Percentiles rank a stretch among this genome's conserved stretches.
Conservation (phyloP, 2,797 vertebrate genomes). For the Periparus ater region DNA sequence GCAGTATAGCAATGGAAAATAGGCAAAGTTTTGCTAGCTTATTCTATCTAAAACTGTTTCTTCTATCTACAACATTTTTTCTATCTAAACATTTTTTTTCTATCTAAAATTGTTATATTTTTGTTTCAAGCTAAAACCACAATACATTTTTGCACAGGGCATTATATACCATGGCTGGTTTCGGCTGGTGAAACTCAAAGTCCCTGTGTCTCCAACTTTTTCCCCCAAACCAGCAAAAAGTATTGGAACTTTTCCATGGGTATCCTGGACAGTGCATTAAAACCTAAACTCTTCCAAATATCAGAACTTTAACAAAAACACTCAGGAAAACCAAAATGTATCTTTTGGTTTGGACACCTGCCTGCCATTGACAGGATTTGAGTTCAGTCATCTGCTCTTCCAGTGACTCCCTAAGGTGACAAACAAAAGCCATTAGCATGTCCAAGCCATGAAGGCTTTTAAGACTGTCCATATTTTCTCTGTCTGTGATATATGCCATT, state of each 20-base stretch:
- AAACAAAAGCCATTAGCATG: neutral
- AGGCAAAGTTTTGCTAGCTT: neutral
- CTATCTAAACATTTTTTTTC: neutral
- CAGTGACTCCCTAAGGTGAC: neutral
- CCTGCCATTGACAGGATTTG: neutral
- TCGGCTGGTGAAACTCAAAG: neutral
- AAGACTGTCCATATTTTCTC: neutral
- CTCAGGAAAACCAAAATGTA: neutral
- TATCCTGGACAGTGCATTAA: neutral
- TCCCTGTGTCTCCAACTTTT: neutral
- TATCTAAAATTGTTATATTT: neutral
- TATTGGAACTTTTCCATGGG: neutral
- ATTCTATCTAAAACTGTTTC: neutral
- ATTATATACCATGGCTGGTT: neutral
- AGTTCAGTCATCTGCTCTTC: neutral
- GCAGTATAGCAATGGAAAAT: neutral
- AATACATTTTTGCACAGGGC: neutral
- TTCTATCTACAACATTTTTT: neutral
- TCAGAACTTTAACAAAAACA: neutral
- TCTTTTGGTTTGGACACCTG: neutral
- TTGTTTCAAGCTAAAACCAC: neutral
- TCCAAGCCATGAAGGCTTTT: neutral
- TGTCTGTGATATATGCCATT: neutral
- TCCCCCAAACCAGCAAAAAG: neutral
- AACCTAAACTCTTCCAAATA: neutral